Percentiles rank a stretch among this genome's conserved stretches.
These are phyloP conservation scores for Gobionotothen gibberifrons DNA, from an alignment of 2,797 vertebrate genomes.

Conservation along the genomic window DNA sequence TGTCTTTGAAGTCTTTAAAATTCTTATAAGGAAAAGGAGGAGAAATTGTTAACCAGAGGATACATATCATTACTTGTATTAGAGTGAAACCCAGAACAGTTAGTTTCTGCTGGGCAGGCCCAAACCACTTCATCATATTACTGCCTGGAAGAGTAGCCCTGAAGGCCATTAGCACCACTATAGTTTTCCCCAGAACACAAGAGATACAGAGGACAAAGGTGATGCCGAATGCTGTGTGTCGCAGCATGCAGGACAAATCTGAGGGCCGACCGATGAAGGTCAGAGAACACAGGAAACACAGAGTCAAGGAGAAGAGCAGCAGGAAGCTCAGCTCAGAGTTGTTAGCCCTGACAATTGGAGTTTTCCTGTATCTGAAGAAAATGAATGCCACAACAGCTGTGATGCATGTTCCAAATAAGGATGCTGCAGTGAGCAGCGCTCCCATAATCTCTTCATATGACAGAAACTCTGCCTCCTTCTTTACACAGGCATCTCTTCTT, in stretches of 20 bases:
- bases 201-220: conserved; percentile 78
- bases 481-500: conserved; percentile 55
- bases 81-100: conserved; percentile 62
- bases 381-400: conserved; percentile 59
- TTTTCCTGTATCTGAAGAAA: conserved; percentile 68
- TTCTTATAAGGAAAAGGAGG: conserved; percentile 59
- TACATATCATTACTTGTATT: conserved; percentile 19
- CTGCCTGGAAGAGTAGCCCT: conserved; percentile 63
- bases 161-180: conserved; percentile 33
- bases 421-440: conserved; percentile 61
- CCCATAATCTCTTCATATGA: conserved; percentile 72
- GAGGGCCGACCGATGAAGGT: conserved; percentile 74
- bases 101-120: conserved; percentile 76
- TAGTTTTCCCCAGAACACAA: conserved; percentile 56
- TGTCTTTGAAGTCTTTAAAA: conserved; percentile 5
- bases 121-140: conserved; percentile 79
- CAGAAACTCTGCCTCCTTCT: conserved; percentile 64
- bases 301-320: conserved; percentile 79
- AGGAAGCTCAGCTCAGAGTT: conserved; percentile 83
- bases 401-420: conserved; percentile 27
- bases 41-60: conserved; percentile 30
- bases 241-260: conserved; percentile 79
- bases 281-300: conserved; percentile 77
- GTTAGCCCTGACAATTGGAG: conserved; percentile 70
- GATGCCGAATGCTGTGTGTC: conserved; percentile 75